Base-by-base conservation (phyloP, 1,140 invertebrate genomes). In the Drosophila asahinai region DNA sequence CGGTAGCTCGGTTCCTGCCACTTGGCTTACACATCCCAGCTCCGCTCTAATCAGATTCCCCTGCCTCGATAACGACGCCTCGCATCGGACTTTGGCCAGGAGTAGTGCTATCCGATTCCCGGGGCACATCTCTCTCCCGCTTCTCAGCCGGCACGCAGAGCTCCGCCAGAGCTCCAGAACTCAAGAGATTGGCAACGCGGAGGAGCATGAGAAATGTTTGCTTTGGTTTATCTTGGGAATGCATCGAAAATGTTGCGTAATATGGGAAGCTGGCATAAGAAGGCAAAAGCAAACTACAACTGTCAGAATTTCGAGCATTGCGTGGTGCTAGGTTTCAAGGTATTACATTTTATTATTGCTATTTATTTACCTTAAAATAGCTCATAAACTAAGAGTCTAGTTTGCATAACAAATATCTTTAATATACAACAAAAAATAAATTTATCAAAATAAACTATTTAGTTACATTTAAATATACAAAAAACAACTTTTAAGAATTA, bases 191-290 rank as follows among this genome's bases (percentile, higher is more conserved):
- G 54, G 42, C n/a, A 52, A 40, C 43, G 70, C 76, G 61, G 76
- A 80, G 66, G 71, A 80, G 66, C 82, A 54, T 84, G 81, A 81
- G 77, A 83, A 86, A 83, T 84, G 81, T 84, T 81, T 86, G 78
- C 67, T 70, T 61, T 63, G 45, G 36, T 42, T 80, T 80, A 84
- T 84, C 81, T 86, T 59, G 63, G 30, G 66, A 84, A 84, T 80
- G 77, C 81, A 84, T 75, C 71, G 49, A 74, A 36, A 33, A 73
- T 43, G 42, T 75, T 80, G 70, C 70, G 78, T 80, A 80, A 80
- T 80, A 60, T 74, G 68, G 77, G 45, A 66, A 74, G 67, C 40
- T 22, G 25, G 12, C 19, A 25, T 38, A 15, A 45, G 27, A 22
- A 36, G 43, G 27, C 9, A 27, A 42, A 30, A 43, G 40, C 14